Percentiles rank a stretch among this genome's conserved stretches.
phyloP scores from a whole-genome alignment of 2,888 invertebrate genomes.

The Clitarchus hookeri region DNA sequence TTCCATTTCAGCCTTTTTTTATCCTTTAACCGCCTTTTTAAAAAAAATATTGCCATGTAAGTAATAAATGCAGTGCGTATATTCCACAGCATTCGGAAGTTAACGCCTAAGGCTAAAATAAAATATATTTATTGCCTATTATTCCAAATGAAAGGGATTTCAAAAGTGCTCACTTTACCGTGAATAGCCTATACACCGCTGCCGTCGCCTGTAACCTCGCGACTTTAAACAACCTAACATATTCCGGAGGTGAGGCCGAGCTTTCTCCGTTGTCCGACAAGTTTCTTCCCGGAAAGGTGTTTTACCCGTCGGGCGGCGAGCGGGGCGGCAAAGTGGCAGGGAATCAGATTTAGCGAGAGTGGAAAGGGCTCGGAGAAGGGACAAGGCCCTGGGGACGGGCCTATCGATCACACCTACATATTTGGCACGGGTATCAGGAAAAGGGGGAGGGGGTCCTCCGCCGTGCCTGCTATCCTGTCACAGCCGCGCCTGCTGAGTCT shows the following conservation, averaged over 20 bases:
- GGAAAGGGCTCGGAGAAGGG: background rate
- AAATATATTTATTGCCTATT: too few relatives aligned
- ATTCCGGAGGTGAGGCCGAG: background rate
- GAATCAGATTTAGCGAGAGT: background rate
- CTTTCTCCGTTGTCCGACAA: background rate
- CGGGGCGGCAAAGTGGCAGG: background rate
- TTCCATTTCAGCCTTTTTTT: too few relatives aligned
- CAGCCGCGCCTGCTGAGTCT: background rate
- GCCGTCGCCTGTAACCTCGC: too few relatives aligned
- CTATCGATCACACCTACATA: background rate
- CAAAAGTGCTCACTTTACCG: too few relatives aligned
- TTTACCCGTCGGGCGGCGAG: too few relatives aligned
- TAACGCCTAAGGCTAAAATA: too few relatives aligned
- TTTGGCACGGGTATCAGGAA: background rate
- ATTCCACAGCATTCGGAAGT: too few relatives aligned
- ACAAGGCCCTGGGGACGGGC: background rate
- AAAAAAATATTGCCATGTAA: too few relatives aligned
- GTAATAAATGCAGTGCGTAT: too few relatives aligned
- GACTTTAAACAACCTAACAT: background rate
- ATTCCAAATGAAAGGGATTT: too few relatives aligned
- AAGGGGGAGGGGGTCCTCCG: background rate
- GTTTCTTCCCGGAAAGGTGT: background rate
- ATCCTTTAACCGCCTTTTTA: too few relatives aligned
- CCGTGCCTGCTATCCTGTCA: background rate
- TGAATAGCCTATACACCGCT: too few relatives aligned